These are phyloP conservation scores for Acutogordius australiensis DNA, from an alignment of 2,888 invertebrate genomes.

Conservation along the genomic window DNA sequence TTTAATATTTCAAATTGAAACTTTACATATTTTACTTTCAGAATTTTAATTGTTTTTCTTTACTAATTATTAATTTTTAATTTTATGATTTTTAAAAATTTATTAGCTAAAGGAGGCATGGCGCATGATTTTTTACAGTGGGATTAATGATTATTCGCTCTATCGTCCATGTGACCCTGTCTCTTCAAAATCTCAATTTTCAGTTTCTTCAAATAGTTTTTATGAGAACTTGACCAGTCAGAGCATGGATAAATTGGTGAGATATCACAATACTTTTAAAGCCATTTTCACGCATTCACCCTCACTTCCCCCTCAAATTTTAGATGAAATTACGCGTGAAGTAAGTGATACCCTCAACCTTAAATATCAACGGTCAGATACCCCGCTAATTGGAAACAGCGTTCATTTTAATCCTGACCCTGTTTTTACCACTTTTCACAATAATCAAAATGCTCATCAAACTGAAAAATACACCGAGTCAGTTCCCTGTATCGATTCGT, in stretches of 20 bases:
- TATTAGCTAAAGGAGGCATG: neutral
- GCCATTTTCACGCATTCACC: neutral
- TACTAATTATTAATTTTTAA: too few relatives aligned
- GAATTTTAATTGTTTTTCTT: too few relatives aligned
- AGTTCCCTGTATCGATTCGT: slow-evolving; percentile 16
- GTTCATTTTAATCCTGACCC: too few relatives aligned
- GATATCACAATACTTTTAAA: neutral
- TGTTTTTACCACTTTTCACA: too few relatives aligned
- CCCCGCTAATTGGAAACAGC: neutral
- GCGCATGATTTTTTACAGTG: slow-evolving; percentile 1
- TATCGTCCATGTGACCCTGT: neutral
- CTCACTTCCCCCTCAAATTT: neutral
- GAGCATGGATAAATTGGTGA: too few relatives aligned
- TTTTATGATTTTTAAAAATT: too few relatives aligned
- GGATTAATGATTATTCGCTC: slow-evolving; percentile 5
- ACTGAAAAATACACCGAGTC: neutral
- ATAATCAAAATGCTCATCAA: too few relatives aligned
- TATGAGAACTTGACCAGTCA: neutral
- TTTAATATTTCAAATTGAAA: too few relatives aligned
- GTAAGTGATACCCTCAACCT: neutral
- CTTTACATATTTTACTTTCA: too few relatives aligned
- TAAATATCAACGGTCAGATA: too few relatives aligned
- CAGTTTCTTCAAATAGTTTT: neutral
- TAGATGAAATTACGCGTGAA: neutral
- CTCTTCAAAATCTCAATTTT: neutral